phyloP scores from a whole-genome alignment of 2,888 invertebrate species.

The Eurytoma adleriae region DNA sequence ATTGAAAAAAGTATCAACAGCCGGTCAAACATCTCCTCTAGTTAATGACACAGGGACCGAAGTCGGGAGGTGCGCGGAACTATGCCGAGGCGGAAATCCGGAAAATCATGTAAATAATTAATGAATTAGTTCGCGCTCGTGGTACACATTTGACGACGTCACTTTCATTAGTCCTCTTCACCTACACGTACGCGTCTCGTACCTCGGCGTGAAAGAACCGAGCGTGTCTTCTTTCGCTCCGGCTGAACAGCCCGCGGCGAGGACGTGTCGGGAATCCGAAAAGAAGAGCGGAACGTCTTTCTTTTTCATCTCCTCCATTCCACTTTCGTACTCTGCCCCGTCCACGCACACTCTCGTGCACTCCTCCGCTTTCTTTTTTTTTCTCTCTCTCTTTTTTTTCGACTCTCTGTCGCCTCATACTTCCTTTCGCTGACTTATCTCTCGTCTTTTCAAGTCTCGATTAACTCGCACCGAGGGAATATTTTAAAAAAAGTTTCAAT shows the following conservation, averaged over 20 bases:
- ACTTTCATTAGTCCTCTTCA: neutral
- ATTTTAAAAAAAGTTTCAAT: too few relatives aligned
- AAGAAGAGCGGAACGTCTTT: constrained; percentile 33
- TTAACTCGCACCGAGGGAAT: too few relatives aligned
- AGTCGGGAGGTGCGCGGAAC: too few relatives aligned
- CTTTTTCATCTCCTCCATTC: constrained; percentile 20
- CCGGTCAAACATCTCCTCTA: too few relatives aligned
- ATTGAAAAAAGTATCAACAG: too few relatives aligned
- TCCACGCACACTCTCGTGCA: neutral
- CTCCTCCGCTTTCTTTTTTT: neutral
- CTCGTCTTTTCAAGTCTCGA: too few relatives aligned
- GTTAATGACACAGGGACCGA: too few relatives aligned
- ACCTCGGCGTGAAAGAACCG: neutral
- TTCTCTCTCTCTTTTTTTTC: neutral
- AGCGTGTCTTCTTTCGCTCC: neutral
- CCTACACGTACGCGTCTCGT: neutral
- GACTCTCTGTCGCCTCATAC: neutral
- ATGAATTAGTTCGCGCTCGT: neutral
- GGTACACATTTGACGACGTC: neutral
- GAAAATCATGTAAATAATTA: too few relatives aligned
- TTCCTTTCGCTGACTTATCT: too few relatives aligned
- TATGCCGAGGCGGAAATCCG: neutral
- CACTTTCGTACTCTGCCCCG: neutral
- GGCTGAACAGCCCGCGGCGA: neutral
- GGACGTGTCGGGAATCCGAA: constrained; percentile 33